phyloP scores from a whole-genome alignment of 2,888 invertebrate genomes.

The Archaeoteleia sp. region DNA sequence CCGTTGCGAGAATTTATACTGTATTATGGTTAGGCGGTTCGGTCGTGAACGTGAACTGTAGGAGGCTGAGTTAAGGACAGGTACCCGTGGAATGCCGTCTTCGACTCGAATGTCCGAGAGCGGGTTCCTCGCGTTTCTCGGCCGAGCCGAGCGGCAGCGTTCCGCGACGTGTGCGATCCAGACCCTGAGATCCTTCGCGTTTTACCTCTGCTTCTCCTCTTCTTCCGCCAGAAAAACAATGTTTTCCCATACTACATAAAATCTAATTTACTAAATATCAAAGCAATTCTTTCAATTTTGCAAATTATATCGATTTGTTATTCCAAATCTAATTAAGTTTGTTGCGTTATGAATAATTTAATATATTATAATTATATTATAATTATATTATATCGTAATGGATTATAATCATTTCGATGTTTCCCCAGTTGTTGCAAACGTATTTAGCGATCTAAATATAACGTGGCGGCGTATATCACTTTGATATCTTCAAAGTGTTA shows the following conservation, averaged over 20 bases:
- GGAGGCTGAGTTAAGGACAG: constrained; percentile 67
- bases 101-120: constrained; percentile 60
- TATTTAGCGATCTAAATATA: too few relatives aligned
- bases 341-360: too few relatives aligned
- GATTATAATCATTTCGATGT: too few relatives aligned
- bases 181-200: constrained; percentile 39
- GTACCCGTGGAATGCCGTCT: constrained; percentile 69
- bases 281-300: too few relatives aligned
- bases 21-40: constrained; percentile 61
- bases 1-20: constrained; percentile 31
- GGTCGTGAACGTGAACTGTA: constrained; percentile 64
- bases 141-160: constrained; percentile 49
- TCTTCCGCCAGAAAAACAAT: constrained; percentile 33
- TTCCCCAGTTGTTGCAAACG: too few relatives aligned
- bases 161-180: constrained; percentile 52
- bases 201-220: constrained; percentile 3
- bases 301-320: background rate
- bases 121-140: constrained; percentile 60
- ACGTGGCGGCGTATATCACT: too few relatives aligned
- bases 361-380: too few relatives aligned
- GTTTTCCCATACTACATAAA: constrained; percentile 6
- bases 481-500: too few relatives aligned
- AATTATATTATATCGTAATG: too few relatives aligned
- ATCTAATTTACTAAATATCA: constrained; percentile 2
- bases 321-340: too few relatives aligned